phyloP scores from a whole-genome alignment of 1,140 invertebrate species.

The Drosophila nigrodunni region DNA sequence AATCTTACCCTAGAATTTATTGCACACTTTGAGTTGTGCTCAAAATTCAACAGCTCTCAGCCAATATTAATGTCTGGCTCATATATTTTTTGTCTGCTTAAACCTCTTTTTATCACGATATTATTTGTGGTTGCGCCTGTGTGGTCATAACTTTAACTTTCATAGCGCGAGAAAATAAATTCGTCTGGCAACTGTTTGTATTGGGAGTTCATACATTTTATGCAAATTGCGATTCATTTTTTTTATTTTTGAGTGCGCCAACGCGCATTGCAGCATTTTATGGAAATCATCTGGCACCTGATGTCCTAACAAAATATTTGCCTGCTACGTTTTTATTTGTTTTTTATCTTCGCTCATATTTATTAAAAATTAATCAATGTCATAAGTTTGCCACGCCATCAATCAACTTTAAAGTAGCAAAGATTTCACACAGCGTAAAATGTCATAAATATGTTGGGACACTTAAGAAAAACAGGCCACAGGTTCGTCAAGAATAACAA shows the following conservation, averaged over 20 bases:
- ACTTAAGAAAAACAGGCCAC: neutral
- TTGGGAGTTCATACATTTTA: slow-evolving; percentile 40
- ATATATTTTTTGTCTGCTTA: too few species aligned
- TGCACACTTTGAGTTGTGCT: slow-evolving; percentile 10
- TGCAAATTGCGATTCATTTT: slow-evolving; percentile 37
- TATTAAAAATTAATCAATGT: slow-evolving; percentile 82
- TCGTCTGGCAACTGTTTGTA: slow-evolving; percentile 17
- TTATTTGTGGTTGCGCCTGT: neutral
- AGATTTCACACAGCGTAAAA: slow-evolving; percentile 48
- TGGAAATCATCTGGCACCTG: slow-evolving; percentile 50
- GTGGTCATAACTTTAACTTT: slow-evolving; percentile 1
- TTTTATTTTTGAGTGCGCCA: slow-evolving; percentile 1
- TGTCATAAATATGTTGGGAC: slow-evolving; percentile 16
- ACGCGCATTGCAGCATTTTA: slow-evolving; percentile 58
- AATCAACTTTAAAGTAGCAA: slow-evolving; percentile 64
- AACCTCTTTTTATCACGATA: neutral
- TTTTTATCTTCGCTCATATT: slow-evolving; percentile 53
- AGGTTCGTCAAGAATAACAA: neutral
- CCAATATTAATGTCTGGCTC: slow-evolving; percentile 9
- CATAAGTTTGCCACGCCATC: slow-evolving; percentile 67
- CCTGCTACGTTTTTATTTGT: slow-evolving; percentile 3
- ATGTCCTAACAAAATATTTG: slow-evolving; percentile 43
- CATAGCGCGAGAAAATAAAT: neutral
- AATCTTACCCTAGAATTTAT: slow-evolving; percentile 4
- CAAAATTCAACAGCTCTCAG: slow-evolving; percentile 7